These are phyloP conservation scores for Gallirallus australis DNA, from an alignment of 2,797 vertebrate genomes.

Conservation along the genomic window DNA sequence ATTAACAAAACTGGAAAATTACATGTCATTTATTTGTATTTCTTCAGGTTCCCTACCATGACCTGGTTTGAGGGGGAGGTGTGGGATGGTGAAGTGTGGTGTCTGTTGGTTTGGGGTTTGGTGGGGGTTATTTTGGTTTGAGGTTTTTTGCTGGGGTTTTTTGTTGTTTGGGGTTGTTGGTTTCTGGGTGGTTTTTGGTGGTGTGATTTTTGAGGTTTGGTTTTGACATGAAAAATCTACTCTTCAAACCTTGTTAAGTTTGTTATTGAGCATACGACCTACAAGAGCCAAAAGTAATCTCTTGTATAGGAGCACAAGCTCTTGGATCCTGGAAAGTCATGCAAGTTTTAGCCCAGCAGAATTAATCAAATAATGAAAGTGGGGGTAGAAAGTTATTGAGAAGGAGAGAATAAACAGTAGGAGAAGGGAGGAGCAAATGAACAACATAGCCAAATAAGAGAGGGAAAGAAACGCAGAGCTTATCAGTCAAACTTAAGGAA, in stretches of 20 bases:
- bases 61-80: fast-evolving
- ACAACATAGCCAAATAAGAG: neutral
- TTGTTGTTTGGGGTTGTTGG: too few species aligned
- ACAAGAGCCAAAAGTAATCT: neutral
- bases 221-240: neutral
- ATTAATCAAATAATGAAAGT: neutral
- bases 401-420: neutral
- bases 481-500: neutral
- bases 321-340: neutral
- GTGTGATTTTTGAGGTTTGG: too few species aligned
- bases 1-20: neutral
- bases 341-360: neutral
- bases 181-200: too few species aligned
- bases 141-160: neutral
- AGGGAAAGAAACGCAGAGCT: neutral
- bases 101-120: neutral
- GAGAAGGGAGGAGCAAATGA: neutral
- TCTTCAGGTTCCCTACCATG: neutral
- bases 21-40: neutral
- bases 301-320: neutral
- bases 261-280: neutral
- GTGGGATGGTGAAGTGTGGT: neutral
- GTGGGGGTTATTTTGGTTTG: neutral
- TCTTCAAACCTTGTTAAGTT: neutral
- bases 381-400: neutral